A percentile compares a stretch with the other conserved stretches of the same genome.
Conservation (phyloP, 2,113 vertebrate species). For the Chloebia gouldiae region DNA sequence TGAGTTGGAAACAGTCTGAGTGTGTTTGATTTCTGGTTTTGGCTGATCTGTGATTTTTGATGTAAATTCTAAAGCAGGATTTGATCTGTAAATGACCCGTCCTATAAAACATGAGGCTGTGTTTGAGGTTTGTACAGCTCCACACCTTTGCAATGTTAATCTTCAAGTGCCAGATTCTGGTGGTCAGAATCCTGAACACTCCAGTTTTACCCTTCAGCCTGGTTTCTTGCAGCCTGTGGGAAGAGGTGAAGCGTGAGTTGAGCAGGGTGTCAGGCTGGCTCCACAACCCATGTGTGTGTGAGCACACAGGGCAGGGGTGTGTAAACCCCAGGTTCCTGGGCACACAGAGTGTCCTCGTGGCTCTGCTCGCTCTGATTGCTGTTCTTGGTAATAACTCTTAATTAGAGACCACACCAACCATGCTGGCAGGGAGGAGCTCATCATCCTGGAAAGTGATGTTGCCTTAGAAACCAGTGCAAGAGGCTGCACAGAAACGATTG, state of each 20-base stretch:
- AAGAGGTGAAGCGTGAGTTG: rapidly evolving
- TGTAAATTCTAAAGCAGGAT: background rate
- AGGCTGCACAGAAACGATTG: constrained; percentile 18
- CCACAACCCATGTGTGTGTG: rapidly evolving
- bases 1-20: background rate
- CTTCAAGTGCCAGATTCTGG: rapidly evolving
- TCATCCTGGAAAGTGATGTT: constrained; percentile 75
- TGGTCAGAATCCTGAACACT: background rate
- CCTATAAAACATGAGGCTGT: rapidly evolving
- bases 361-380: background rate
- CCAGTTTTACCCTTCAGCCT: background rate
- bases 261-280: background rate
- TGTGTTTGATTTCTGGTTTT: background rate
- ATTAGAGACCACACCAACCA: background rate
- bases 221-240: background rate
- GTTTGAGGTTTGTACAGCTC: rapidly evolving
- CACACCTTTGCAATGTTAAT: too few species aligned
- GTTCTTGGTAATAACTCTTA: background rate
- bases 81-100: background rate
- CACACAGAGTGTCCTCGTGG: background rate
- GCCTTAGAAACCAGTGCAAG: constrained; percentile 74
- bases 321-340: background rate
- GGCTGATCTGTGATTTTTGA: background rate
- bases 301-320: background rate
- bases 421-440: constrained; percentile 63